Base-by-base conservation (phyloP, 2,888 invertebrate genomes). In the Lepetodrilus schrolli region DNA sequence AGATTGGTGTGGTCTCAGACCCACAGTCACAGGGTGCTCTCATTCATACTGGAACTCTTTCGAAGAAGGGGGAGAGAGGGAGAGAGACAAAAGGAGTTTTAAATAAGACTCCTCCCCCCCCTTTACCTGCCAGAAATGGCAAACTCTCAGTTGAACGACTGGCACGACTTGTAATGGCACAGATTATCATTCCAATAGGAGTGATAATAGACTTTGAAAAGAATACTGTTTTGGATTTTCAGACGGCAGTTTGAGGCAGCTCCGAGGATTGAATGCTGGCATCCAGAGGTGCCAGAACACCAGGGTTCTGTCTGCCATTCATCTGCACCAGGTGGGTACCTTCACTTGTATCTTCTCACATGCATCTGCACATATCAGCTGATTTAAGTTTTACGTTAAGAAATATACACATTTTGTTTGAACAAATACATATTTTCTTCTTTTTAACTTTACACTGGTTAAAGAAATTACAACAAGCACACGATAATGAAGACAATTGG, bases 1-100 rank as follows among this genome's bases (percentile, higher is more conserved):
- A 47, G 68, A 66, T 38, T 37, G 43, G 43, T 38, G 66, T 20
- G 21, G 21, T 17, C 7, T 4, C 20, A 30, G 47, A n/a, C 2
- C 47, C n/a, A n/a, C 21, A 20, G 26, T 68, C 47, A 43, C 68
- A 68, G 30, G 30, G n/a, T n/a, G 47, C 43, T 68, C 47, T 68
- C 68, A 68, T 47, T 68, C 43, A 68, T 68, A 68, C 43, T 58
- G 23, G 58, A 58, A 58, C 58, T 30, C 30, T 58, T 58, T 58
- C 58, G 58, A 58, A 58, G 26, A 21, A 38, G 23, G 68, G 68
- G 47, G 26, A 58, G 30, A 68, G 47, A 68, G 47, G 68, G 68
- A 38, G 47, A 68, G 30, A 68, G 47, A 26, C 30, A 58, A 58
- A n/a, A 58, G 8, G 43, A n/a, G n/a, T n/a, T n/a, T 48, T 48